Conservation (phyloP, 2,888 invertebrate genomes). For the Drosophila cracens region DNA sequence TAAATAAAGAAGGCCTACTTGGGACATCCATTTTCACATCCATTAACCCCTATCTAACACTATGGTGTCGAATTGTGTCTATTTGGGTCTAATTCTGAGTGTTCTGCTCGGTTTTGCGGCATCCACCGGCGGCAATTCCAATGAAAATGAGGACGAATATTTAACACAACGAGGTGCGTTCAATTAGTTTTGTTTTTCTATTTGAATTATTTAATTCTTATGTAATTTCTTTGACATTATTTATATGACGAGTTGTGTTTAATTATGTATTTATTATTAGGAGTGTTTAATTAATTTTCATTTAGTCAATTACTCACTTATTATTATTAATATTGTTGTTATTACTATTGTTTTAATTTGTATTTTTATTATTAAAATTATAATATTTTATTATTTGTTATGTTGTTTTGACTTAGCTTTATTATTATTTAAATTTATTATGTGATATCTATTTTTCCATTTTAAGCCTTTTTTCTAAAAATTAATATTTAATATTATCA, state of each 20-base stretch:
- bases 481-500: too few relatives aligned
- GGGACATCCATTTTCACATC: not conserved
- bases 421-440: not conserved
- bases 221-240: not conserved
- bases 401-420: not conserved
- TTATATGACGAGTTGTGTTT: not conserved
- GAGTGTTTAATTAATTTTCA: not conserved
- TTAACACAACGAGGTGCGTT: slow-evolving; percentile 82
- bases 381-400: not conserved
- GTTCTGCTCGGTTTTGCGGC: slow-evolving; percentile 14
- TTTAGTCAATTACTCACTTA: not conserved
- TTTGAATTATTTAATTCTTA: not conserved
- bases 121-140: slow-evolving; percentile 58
- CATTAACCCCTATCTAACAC: slow-evolving; percentile 4
- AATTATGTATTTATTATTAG: not conserved
- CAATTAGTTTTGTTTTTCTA: not conserved
- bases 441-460: too few relatives aligned
- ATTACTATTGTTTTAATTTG: not conserved
- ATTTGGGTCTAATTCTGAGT: slow-evolving; percentile 34
- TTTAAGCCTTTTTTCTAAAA: too few relatives aligned
- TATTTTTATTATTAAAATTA: not conserved
- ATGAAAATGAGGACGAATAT: slow-evolving; percentile 83
- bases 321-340: not conserved
- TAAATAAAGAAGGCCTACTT: slow-evolving; percentile 6
- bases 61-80: slow-evolving; percentile 29